Base-by-base conservation (phyloP, 1,140 invertebrate genomes). In the Megathymus violae region DNA sequence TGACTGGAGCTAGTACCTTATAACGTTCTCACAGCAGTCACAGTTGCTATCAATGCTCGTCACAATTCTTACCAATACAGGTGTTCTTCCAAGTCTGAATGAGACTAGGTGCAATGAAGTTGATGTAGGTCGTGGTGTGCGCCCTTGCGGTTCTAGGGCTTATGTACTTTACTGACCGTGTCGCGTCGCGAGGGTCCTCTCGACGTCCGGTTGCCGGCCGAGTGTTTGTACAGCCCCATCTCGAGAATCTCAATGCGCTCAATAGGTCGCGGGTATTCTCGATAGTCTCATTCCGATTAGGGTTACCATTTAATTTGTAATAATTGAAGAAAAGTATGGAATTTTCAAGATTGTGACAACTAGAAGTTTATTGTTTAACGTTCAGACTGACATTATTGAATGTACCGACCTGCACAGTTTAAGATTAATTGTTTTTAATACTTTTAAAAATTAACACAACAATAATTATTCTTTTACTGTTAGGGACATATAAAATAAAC, bases 61-160 rank as follows among this genome's bases (percentile, higher is more conserved):
- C 76, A 67, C 54, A 52, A 60, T 73, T 62, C 67, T 73, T 76
- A 84, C 64, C 72, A 79, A 62, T 64, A 52, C 65, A 71, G 68
- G 70, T 74, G n/a, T 82, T 82, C 83, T 81, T 82, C 76, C 69
- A 85, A 83, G 79, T 14, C 27, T 78, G 63, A 50, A 56, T 65
- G 52, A 56, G 66, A 67, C 27, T 46, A 47, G 44, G 51, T 64
- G 69, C 65, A 71, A 67, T 68, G 59, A 68, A 59, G 50, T 65
- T 65, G 71, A 80, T 84, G 78, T 76, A 81, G 78, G 71, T 81
- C 82, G 80, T 77, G 78, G 75, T 86, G 34, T 43, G 48, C 6
- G 56, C n/a, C n/a, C n/a, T n/a, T 62, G 56, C 51, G 59, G 62
- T 69, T 67, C 67, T 46, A 44, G 58, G 54, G 58, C 44, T 15